phyloP scores from a whole-genome alignment of 1,140 invertebrate genomes.

The Microvelia longipes region DNA sequence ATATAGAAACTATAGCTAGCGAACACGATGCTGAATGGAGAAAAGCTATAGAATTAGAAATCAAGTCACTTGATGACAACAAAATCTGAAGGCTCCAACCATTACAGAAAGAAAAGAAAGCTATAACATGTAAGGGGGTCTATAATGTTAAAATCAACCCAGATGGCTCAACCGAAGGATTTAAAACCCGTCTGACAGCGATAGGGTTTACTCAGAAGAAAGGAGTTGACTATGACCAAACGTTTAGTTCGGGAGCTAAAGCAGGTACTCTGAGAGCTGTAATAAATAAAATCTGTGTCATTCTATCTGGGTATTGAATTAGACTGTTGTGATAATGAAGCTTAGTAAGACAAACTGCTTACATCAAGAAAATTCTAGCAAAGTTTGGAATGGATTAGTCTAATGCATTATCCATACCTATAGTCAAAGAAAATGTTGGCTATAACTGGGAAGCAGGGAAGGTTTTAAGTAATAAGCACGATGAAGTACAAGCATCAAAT shows the following conservation, averaged over 20 bases:
- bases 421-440: background rate
- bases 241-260: slow-evolving; percentile 25
- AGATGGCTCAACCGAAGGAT: background rate
- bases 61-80: background rate
- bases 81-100: background rate
- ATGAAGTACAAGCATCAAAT: background rate
- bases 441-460: background rate
- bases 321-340: background rate
- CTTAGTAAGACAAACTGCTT: background rate
- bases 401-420: background rate
- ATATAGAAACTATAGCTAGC: background rate
- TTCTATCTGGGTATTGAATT: background rate
- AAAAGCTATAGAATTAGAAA: background rate
- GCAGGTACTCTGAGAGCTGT: slow-evolving; percentile 23
- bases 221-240: slow-evolving; percentile 23
- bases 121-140: background rate
- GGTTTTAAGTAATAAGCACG: background rate
- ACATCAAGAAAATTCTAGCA: background rate
- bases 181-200: slow-evolving; percentile 21
- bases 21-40: background rate
- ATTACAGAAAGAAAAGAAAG: background rate
- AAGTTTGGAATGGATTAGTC: background rate
- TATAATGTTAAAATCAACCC: slow-evolving; percentile 21
- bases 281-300: slow-evolving; percentile 17
- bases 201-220: slow-evolving; percentile 22